phyloP scores from a whole-genome alignment of 1,140 invertebrate species.

The Ooceraea biroi region DNA sequence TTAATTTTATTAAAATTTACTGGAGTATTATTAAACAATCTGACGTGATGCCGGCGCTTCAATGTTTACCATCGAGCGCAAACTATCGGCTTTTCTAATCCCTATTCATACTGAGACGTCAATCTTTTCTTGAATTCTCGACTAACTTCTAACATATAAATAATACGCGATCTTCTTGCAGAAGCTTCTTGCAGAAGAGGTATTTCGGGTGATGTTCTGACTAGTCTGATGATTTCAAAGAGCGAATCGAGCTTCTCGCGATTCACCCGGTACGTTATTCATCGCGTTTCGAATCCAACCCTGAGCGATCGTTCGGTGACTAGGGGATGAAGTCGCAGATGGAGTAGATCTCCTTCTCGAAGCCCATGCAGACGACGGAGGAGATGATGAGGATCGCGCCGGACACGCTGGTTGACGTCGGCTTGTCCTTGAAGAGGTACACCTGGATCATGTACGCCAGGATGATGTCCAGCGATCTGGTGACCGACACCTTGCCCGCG shows the following conservation, averaged over 20 bases:
- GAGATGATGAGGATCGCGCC: constrained; percentile 85
- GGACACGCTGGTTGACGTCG: constrained; percentile 82
- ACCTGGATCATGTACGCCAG: constrained; percentile 86
- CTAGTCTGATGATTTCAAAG: neutral
- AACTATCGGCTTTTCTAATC: no score
- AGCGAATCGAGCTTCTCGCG: neutral
- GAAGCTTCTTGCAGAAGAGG: no score
- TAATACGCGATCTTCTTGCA: no score
- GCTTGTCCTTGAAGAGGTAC: constrained; percentile 85
- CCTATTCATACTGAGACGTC: no score
- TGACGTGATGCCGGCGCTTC: no score
- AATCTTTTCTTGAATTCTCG: no score
- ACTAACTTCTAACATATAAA: no score
- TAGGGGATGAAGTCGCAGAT: constrained; percentile 84
- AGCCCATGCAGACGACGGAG: constrained; percentile 86
- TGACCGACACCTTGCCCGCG: constrained; percentile 87
- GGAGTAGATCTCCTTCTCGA: constrained; percentile 85
- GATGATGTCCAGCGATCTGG: constrained; percentile 86
- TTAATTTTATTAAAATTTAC: constrained; percentile 17
- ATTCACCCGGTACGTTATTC: neutral
- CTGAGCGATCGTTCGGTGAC: constrained; percentile 24
- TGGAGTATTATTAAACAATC: neutral
- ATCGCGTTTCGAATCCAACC: constrained; percentile 21
- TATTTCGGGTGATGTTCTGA: neutral
- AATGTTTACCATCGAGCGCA: no score